These are phyloP conservation scores for Mus spretus DNA, from an alignment of 2,797 vertebrate species.

Conservation along the genomic window DNA sequence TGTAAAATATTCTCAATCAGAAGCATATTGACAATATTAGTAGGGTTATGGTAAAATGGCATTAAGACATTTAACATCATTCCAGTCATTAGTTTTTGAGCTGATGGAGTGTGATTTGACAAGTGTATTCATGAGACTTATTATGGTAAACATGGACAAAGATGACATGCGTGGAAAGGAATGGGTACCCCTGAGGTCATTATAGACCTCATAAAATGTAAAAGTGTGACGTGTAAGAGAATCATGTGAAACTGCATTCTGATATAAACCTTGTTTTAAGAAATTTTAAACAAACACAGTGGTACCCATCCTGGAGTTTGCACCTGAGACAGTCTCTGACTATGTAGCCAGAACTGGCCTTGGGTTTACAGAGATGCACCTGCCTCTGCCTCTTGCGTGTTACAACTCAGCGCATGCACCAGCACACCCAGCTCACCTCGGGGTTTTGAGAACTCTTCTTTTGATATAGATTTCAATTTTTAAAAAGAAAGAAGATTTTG, in stretches of 20 bases:
- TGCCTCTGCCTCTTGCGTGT: background rate
- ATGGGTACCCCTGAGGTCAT: background rate
- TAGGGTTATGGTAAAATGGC: constrained; percentile 6
- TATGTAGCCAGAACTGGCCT: background rate
- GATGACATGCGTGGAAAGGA: background rate
- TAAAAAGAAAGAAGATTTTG: constrained; percentile 6
- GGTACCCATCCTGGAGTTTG: background rate
- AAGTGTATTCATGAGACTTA: background rate
- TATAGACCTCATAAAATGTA: background rate
- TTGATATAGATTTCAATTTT: constrained; percentile 33
- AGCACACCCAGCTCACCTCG: background rate
- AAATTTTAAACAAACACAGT: background rate
- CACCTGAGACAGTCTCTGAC: background rate
- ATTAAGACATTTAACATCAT: background rate
- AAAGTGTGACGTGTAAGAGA: background rate
- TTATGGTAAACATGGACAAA: background rate
- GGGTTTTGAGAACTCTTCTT: constrained; percentile 34
- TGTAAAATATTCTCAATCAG: constrained; percentile 34
- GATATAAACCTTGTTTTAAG: constrained; percentile 1
- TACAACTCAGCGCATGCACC: background rate
- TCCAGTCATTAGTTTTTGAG: constrained; percentile 18
- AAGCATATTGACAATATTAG: background rate
- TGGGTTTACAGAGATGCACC: background rate
- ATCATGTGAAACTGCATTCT: background rate
- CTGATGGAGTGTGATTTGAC: background rate